These are phyloP conservation scores for Anguilla obscura DNA, from an alignment of 2,797 vertebrate species.

Conservation along the genomic window DNA sequence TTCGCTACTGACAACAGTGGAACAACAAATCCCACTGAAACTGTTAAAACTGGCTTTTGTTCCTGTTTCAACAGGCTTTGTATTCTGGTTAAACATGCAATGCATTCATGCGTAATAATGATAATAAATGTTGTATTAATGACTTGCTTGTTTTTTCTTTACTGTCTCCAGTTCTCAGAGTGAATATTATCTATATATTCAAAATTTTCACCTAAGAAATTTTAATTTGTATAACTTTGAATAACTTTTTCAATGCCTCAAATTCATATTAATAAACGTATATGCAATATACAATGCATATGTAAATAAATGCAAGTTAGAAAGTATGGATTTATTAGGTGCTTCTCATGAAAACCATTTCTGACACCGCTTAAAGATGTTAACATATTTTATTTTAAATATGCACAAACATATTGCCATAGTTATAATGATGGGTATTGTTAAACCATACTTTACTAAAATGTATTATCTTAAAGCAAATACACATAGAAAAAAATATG, in stretches of 20 bases:
- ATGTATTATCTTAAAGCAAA: no score
- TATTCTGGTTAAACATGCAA: background rate
- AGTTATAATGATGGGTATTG: no score
- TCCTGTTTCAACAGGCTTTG: background rate
- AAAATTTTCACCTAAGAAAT: background rate
- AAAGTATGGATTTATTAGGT: no score
- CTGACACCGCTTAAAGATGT: no score
- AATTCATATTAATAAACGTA: background rate
- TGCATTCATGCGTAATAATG: background rate
- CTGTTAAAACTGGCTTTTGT: background rate
- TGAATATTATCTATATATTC: background rate
- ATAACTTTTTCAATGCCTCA: background rate
- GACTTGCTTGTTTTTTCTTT: background rate
- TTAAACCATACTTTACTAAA: no score
- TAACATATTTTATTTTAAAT: no score
- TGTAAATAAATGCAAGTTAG: no score
- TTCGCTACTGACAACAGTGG: constrained; percentile 18
- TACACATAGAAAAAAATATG: background rate
- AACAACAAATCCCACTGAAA: constrained; percentile 10
- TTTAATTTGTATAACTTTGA: background rate
- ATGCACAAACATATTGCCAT: no score
- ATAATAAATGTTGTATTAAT: background rate
- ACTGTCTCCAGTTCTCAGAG: no score
- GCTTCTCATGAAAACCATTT: no score
- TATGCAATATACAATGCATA: no score